phyloP scores from a whole-genome alignment of 1,140 invertebrate genomes.

The Saxidomus purpurata region DNA sequence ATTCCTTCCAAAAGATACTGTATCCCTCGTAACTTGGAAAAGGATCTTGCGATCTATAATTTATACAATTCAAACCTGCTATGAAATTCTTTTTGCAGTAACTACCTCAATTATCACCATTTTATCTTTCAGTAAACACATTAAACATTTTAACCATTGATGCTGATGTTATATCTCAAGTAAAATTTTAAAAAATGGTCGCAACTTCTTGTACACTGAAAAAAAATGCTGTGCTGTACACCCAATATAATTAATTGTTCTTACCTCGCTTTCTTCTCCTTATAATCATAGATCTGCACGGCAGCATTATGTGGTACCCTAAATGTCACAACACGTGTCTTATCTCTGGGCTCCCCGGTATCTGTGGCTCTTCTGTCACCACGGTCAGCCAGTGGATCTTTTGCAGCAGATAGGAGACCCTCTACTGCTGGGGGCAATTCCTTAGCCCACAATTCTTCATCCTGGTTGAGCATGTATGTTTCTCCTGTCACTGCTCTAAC shows the following conservation, averaged over 20 bases:
- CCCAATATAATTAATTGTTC: constrained; percentile 6
- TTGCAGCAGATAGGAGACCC: constrained; percentile 81
- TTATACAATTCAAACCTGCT: no score
- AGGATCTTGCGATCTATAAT: no score
- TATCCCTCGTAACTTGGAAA: no score
- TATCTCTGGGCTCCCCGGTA: constrained; percentile 79
- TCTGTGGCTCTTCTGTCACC: constrained; percentile 66
- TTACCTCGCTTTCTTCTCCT: constrained; percentile 87
- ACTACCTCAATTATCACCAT: no score
- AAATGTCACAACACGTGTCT: constrained; percentile 87
- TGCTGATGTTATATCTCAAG: no score
- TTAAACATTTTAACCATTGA: no score
- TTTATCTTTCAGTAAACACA: no score
- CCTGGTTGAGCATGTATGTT: constrained; percentile 88
- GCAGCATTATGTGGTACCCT: constrained; percentile 88
- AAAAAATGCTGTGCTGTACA: no score
- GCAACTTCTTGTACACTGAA: no score
- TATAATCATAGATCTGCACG: constrained; percentile 88
- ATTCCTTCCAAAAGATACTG: no score
- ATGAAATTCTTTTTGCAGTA: no score
- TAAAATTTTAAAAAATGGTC: no score
- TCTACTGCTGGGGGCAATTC: constrained; percentile 86
- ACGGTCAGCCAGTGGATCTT: constrained; percentile 87
- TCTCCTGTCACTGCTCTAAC: constrained; percentile 87
- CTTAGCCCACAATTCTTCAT: constrained; percentile 88